These are phyloP conservation scores for Ceyx cyanopectus DNA, from an alignment of 2,113 vertebrate species.

Conservation along the genomic window DNA sequence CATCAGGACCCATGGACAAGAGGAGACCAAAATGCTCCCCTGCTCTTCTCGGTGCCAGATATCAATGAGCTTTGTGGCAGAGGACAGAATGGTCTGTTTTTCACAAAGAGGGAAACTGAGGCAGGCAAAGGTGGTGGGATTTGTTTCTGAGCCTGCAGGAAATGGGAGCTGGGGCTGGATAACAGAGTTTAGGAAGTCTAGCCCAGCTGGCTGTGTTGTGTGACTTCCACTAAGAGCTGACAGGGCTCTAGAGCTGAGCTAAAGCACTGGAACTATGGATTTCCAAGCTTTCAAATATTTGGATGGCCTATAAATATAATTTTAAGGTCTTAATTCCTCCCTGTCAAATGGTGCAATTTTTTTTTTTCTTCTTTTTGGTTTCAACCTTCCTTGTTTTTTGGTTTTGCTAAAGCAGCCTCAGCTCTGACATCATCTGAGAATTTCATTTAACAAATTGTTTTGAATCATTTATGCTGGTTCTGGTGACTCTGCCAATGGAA, in stretches of 20 bases:
- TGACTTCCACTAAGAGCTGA: slow-evolving; percentile 29
- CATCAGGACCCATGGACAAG: rapidly evolving
- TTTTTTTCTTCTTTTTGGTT: background rate
- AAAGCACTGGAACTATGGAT: slow-evolving; percentile 46
- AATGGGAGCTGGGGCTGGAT: background rate
- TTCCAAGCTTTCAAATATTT: slow-evolving; percentile 57
- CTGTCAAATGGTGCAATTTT: background rate
- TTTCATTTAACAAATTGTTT: slow-evolving; percentile 53
- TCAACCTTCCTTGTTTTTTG: background rate
- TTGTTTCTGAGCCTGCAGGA: background rate
- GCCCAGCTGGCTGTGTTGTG: slow-evolving; percentile 2
- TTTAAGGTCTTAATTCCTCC: slow-evolving; percentile 56
- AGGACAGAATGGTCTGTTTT: background rate
- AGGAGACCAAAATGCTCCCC: background rate
- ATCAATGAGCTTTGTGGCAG: rapidly evolving
- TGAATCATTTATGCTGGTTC: slow-evolving; percentile 30
- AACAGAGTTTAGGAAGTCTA: background rate
- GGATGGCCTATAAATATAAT: slow-evolving; percentile 56
- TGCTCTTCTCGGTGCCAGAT: background rate
- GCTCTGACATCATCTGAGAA: slow-evolving; percentile 55
- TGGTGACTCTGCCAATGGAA: slow-evolving; percentile 11
- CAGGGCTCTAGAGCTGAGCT: slow-evolving; percentile 20
- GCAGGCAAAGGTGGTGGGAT: background rate
- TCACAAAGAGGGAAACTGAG: background rate
- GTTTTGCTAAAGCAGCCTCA: slow-evolving; percentile 32